Evolutionary conservation across 2,888 invertebrate genomes (phyloP).

Genomic region (Pristionchus fissidentatus): DNA sequence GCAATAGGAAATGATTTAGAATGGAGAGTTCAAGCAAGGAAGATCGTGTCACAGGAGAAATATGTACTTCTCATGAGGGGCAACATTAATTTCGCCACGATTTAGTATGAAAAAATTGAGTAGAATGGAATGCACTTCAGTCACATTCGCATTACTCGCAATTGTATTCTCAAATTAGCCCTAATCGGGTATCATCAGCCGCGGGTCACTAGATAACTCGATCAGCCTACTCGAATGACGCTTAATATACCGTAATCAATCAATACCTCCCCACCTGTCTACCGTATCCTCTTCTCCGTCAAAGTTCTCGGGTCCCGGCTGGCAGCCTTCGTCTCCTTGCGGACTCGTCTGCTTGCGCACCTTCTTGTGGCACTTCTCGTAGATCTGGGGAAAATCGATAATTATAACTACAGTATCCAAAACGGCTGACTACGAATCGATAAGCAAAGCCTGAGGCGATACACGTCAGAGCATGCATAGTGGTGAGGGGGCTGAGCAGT

Average conservation of each 20-base stretch:
- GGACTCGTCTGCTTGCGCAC: slow-evolving; percentile 10
- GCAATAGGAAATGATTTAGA: no score
- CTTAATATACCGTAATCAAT: not conserved
- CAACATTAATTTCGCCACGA: no score
- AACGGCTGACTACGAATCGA: not conserved
- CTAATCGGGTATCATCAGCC: slow-evolving; percentile 21
- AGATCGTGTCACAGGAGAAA: no score
- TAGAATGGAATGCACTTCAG: not conserved
- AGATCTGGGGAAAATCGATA: slow-evolving; percentile 19
- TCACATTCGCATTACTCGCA: not conserved
- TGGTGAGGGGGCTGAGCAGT: slow-evolving; percentile 6
- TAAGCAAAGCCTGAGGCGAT: not conserved
- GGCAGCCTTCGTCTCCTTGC: slow-evolving; percentile 23
- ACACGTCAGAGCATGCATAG: slow-evolving; percentile 30
- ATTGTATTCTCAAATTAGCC: not conserved
- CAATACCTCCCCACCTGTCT: slow-evolving; percentile 20
- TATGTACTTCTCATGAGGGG: no score
- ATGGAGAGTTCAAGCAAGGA: not conserved
- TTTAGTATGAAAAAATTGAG: not conserved
- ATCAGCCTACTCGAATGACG: not conserved
- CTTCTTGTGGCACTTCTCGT: slow-evolving; percentile 50
- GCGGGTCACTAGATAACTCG: slow-evolving; percentile 1
- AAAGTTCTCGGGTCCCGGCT: slow-evolving; percentile 47
- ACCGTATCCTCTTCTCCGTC: slow-evolving; percentile 44
- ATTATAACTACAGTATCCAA: not conserved